Percentiles rank a stretch among this genome's conserved stretches.
Evolutionary conservation across 2,888 invertebrate species (phyloP).

Genomic region (Habrosyne pyritoides): DNA sequence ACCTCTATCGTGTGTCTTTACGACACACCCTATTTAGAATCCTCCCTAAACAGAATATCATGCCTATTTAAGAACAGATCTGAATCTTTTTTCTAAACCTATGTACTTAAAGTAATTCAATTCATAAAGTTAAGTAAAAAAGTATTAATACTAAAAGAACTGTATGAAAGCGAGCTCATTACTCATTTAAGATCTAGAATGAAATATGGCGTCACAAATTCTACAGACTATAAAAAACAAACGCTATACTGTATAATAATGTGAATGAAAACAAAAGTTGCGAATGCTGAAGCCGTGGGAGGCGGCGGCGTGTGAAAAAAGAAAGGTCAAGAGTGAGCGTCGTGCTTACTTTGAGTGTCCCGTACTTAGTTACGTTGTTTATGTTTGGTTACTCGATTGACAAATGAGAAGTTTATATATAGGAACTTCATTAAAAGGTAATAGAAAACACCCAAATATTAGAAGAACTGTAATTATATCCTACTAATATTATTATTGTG

Average conservation of each 20-base stretch:
- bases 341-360: neutral
- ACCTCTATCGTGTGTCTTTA: too few species aligned
- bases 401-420: neutral
- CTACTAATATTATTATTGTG: too few species aligned
- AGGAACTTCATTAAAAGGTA: too few species aligned
- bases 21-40: too few species aligned
- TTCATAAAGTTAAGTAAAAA: neutral
- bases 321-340: neutral
- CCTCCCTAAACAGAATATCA: too few species aligned
- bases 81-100: too few species aligned
- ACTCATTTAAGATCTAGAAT: neutral
- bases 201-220: constrained; percentile 10
- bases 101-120: too few species aligned
- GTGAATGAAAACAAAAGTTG: constrained; percentile 8
- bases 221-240: constrained; percentile 34
- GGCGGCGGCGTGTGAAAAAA: constrained; percentile 4
- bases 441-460: too few species aligned
- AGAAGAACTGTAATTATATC: too few species aligned
- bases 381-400: neutral
- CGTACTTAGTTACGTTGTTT: constrained; percentile 3
- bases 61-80: too few species aligned
- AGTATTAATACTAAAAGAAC: neutral
- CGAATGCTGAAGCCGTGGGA: neutral
- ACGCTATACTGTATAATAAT: constrained; percentile 12
- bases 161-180: neutral